Base-by-base conservation (phyloP, 2,888 invertebrate species). In the Pharmacophagus antenor region DNA sequence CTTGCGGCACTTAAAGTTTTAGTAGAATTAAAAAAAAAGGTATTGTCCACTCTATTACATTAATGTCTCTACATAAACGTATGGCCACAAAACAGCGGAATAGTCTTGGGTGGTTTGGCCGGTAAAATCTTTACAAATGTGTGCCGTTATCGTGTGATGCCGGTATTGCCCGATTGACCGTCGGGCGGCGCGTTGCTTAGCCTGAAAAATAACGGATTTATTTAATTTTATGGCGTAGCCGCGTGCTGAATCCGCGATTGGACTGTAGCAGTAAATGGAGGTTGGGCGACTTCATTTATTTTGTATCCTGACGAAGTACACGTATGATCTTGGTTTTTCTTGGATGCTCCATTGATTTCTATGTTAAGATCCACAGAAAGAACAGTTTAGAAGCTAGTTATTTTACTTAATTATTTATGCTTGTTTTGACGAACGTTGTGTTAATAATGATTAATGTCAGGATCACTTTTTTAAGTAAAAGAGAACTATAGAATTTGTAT, bases 141-240 rank as follows among this genome's bases (percentile, higher is more conserved):
- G 80, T 67, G 78, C 77, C 82, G 87, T 88, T 89, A 90, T 89
- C 89, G 87, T 76, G 69, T 76, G 46, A 52, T 56, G 56, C 61
- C 31, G 61, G 56, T 56, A 46, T 50, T 51, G 84, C 72, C 85
- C 88, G 88, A 88, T 88, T 88, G 89, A 89, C 88, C 87, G 84
- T 77, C 73, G 70, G 68, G 66, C 70, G 73, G 71, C 79, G 75
- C 72, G 83, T 85, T 82, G 80, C 86, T 86, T 86, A 86, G 85
- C 80, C 84, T 90, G 89, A 90, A 90, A 90, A 90, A 90, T 90
- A 85, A 88, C 87, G 88, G 88, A 86, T 88, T 90, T 89, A 88
- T 88, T 89, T 87, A 89, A 89, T 88, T 88, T 90, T 88, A 90
- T 88, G 86, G 84, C 81, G 81, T 65, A 71, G 83, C 87, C 82